Evolutionary conservation across 2,113 vertebrate species (phyloP).

Genomic region (Channa maculata): DNA sequence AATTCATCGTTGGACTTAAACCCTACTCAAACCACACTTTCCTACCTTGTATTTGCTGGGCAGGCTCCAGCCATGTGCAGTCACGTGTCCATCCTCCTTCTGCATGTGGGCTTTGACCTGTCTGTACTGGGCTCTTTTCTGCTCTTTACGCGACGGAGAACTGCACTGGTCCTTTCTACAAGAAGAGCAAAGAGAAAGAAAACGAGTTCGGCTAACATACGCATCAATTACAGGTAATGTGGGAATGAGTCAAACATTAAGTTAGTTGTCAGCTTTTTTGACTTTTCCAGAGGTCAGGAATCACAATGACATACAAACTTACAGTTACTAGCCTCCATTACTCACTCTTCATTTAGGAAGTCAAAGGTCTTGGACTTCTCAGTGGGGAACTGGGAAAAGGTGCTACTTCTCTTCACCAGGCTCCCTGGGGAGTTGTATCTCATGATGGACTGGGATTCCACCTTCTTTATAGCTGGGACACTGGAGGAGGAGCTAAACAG

Average conservation of each 20-base stretch:
- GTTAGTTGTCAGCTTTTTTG: too few relatives aligned
- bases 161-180: slow-evolving; percentile 78
- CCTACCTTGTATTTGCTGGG: slow-evolving; percentile 96
- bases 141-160: slow-evolving; percentile 88
- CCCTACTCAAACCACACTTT: slow-evolving; percentile 4
- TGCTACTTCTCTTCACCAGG: slow-evolving; percentile 83
- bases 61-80: slow-evolving; percentile 96
- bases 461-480: slow-evolving; percentile 86
- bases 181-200: neutral
- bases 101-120: slow-evolving; percentile 96
- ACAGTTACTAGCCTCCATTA: slow-evolving; percentile 18
- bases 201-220: neutral
- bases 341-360: slow-evolving; percentile 98
- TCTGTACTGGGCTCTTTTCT: slow-evolving; percentile 95
- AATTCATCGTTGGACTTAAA: too few relatives aligned
- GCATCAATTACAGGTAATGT: neutral
- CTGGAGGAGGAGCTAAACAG: slow-evolving; percentile 94
- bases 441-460: slow-evolving; percentile 89
- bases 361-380: slow-evolving; percentile 92
- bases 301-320: neutral
- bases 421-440: slow-evolving; percentile 90
- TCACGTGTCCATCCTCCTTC: slow-evolving; percentile 92
- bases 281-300: too few relatives aligned
- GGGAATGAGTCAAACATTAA: too few relatives aligned
- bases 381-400: slow-evolving; percentile 95